These are phyloP conservation scores for Pagetopsis macropterus DNA, from an alignment of 2,797 vertebrate genomes.

Conservation along the genomic window DNA sequence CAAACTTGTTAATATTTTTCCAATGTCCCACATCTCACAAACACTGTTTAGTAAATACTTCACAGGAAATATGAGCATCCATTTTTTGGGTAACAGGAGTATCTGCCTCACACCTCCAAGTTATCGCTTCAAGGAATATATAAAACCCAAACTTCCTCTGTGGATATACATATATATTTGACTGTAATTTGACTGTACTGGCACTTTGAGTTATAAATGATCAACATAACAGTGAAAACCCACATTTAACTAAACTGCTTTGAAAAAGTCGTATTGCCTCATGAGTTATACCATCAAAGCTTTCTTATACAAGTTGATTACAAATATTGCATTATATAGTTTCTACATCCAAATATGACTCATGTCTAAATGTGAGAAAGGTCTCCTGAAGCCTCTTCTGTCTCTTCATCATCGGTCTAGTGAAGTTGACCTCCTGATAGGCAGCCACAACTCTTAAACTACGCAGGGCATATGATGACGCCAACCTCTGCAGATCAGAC, in stretches of 20 bases:
- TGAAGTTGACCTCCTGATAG: neutral
- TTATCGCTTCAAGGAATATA: neutral
- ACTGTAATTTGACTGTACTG: neutral
- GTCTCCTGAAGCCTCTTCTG: neutral
- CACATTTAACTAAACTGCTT: neutral
- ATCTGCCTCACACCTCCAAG: neutral
- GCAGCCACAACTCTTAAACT: neutral
- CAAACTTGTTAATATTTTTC: neutral
- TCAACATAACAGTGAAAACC: no score
- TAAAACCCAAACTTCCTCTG: neutral
- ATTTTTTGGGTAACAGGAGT: neutral
- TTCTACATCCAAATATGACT: constrained; percentile 11
- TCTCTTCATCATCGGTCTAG: neutral
- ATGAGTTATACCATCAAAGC: neutral
- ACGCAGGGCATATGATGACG: constrained; percentile 42
- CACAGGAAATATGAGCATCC: neutral
- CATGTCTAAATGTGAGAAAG: neutral
- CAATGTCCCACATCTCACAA: neutral
- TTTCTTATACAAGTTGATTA: neutral
- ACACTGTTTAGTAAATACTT: constrained; percentile 1
- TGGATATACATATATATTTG: neutral
- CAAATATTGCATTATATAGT: neutral
- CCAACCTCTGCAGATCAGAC: neutral
- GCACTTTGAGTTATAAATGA: neutral
- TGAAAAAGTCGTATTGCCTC: neutral